Percentiles rank a stretch among this genome's conserved stretches.
Conservation (phyloP, 1,140 invertebrate genomes). For the Halesus radiatus region DNA sequence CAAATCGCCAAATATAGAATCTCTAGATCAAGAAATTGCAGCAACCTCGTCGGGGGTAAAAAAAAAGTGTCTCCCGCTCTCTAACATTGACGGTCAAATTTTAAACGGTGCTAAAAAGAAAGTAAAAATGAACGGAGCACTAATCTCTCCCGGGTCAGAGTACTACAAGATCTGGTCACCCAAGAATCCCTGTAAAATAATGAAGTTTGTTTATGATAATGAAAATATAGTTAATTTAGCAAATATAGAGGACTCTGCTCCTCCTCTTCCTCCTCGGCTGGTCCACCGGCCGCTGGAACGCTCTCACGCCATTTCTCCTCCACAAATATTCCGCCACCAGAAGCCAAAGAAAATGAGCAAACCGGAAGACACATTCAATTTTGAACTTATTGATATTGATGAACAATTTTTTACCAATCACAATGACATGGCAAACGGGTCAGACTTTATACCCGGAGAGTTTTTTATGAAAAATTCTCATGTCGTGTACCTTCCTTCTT, state of each 20-base stretch:
- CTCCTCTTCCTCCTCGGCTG: constrained; percentile 67
- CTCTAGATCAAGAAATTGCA: constrained; percentile 26
- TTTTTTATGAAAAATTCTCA: constrained; percentile 63
- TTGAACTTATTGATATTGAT: constrained; percentile 84
- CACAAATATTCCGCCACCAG: constrained; percentile 71
- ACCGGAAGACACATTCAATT: constrained; percentile 81
- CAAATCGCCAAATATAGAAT: constrained; percentile 45
- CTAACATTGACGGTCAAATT: constrained; percentile 63
- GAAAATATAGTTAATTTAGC: constrained; percentile 68
- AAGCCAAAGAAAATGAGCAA: constrained; percentile 73
- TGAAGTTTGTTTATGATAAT: constrained; percentile 71
- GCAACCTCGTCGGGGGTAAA: constrained; percentile 62
- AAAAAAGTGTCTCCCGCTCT: constrained; percentile 68
- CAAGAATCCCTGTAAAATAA: constrained; percentile 71
- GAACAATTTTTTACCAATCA: constrained; percentile 64
- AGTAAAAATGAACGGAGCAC: constrained; percentile 64
- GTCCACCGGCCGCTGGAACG: constrained; percentile 76
- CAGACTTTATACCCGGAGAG: constrained; percentile 68
- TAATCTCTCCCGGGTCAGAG: constrained; percentile 71
- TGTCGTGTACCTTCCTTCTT: constrained; percentile 60
- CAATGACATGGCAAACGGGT: constrained; percentile 58
- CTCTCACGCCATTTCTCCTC: constrained; percentile 72
- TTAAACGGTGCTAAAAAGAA: constrained; percentile 68
- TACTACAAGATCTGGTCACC: constrained; percentile 76
- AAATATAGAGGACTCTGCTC: constrained; percentile 66